Conservation (phyloP, 2,113 vertebrate genomes). For the Arizona elegans region DNA sequence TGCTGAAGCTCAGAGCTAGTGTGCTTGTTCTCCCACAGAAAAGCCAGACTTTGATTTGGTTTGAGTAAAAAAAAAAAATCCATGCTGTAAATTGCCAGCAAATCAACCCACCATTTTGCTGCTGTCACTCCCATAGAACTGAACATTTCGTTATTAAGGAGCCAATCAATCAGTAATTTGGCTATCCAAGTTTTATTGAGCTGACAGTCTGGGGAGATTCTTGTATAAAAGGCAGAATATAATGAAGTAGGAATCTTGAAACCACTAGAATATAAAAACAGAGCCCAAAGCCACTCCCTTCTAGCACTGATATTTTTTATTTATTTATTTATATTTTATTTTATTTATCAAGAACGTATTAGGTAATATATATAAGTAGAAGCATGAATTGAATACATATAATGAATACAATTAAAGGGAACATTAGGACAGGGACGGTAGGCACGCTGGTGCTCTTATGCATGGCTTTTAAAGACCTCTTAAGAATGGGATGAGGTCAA, state of each 20-base stretch:
- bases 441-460: no score
- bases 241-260: not conserved
- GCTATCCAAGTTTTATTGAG: not conserved
- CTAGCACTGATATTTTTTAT: not conserved
- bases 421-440: no score
- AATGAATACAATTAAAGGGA: no score
- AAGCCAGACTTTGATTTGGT: not conserved
- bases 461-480: no score
- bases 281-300: not conserved
- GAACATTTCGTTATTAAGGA: not conserved
- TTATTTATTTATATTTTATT: no score
- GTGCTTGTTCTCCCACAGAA: not conserved
- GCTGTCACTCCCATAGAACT: not conserved
- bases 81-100: not conserved
- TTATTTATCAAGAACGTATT: no score
- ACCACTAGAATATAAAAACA: not conserved
- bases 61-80: not conserved
- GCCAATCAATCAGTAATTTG: not conserved
- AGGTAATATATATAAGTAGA: no score
- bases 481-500: no score
- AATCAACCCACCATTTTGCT: not conserved
- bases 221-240: not conserved
- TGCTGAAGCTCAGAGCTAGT: not conserved
- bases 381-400: no score
- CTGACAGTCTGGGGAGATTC: not conserved